phyloP scores from a whole-genome alignment of 2,888 invertebrate genomes.

The Argynnis bischoffii region DNA sequence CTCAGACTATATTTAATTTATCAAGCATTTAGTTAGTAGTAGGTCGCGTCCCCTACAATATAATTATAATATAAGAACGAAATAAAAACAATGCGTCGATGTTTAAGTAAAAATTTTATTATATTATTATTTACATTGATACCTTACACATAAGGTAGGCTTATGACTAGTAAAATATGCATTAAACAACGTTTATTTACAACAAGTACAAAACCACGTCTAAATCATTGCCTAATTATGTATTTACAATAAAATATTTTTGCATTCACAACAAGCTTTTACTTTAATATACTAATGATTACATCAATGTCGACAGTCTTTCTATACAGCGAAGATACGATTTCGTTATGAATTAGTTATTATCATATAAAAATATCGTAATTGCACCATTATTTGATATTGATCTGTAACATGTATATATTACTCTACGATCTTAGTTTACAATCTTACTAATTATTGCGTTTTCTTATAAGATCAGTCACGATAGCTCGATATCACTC shows the following conservation, averaged over 20 bases:
- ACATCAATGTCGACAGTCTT: constrained; percentile 42
- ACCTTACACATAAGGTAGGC: constrained; percentile 55
- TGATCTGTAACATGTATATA: constrained; percentile 22
- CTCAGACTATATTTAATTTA: no score
- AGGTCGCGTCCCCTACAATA: no score
- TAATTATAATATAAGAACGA: no score
- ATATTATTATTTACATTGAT: constrained; percentile 62
- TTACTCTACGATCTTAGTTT: constrained; percentile 17
- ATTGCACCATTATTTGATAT: constrained; percentile 34
- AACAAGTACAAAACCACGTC: constrained; percentile 22
- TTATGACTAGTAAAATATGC: constrained; percentile 62
- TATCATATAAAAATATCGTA: constrained; percentile 31
- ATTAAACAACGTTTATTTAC: constrained; percentile 53
- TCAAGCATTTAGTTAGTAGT: no score
- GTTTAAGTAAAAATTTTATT: constrained; percentile 45
- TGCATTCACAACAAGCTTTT: constrained; percentile 27
- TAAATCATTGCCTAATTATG: constrained; percentile 17
- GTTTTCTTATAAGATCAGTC: not conserved
- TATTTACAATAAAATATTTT: constrained; percentile 29
- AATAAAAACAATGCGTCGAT: not conserved
- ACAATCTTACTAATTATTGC: constrained; percentile 27
- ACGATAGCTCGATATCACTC: constrained; percentile 40
- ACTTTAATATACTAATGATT: constrained; percentile 29
- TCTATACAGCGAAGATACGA: constrained; percentile 24
- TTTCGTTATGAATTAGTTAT: constrained; percentile 16